Evolutionary conservation across 2,888 invertebrate species (phyloP).

Genomic region (Agrochola lota): DNA sequence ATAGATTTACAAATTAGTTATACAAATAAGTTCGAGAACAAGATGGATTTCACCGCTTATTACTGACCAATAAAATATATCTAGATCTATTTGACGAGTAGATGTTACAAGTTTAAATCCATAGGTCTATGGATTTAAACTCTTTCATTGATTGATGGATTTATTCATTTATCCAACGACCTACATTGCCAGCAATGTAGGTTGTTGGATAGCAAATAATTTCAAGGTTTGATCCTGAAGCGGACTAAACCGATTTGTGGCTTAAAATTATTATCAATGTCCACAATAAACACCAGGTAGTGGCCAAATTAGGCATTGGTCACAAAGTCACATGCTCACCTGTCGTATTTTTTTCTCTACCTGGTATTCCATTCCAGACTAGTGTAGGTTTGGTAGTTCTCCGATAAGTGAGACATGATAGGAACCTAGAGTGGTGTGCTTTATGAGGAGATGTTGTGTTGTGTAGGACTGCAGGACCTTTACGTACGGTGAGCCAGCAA

Average conservation of each 20-base stretch:
- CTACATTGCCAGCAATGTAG: background rate
- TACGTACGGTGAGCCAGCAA: background rate
- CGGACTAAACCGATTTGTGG: background rate
- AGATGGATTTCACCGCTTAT: slow-evolving; percentile 27
- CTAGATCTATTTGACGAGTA: slow-evolving; percentile 6
- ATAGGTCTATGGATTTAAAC: slow-evolving; percentile 10
- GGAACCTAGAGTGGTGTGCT: background rate
- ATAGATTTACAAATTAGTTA: slow-evolving; percentile 46
- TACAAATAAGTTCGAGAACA: slow-evolving; percentile 27
- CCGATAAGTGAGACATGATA: background rate
- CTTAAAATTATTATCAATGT: background rate
- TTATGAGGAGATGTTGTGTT: background rate
- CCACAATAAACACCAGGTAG: background rate
- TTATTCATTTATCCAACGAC: no score
- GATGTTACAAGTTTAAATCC: slow-evolving; percentile 17
- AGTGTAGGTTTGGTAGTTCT: background rate
- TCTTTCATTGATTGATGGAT: no score
- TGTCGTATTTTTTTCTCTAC: background rate
- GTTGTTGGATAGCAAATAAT: background rate
- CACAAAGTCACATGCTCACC: background rate
- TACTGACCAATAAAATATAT: slow-evolving; percentile 9
- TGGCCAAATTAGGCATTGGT: background rate
- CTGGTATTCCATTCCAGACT: background rate
- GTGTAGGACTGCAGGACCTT: background rate
- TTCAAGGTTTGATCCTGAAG: slow-evolving; percentile 3